Base-by-base conservation (phyloP, 2,113 vertebrate genomes). In the Riparia riparia region DNA sequence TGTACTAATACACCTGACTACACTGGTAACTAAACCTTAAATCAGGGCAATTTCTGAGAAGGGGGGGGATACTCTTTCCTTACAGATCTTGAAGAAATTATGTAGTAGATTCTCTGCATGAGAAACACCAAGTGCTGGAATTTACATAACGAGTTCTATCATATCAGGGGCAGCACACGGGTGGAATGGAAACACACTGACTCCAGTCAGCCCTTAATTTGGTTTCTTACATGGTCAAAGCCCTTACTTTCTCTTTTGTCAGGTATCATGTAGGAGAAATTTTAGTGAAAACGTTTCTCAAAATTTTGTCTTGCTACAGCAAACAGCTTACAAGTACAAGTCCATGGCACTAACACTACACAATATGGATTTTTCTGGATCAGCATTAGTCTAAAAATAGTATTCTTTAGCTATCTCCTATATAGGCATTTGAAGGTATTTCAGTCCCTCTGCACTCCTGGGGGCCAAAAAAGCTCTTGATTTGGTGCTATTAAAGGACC, bases 41-140 rank as follows among this genome's bases (percentile, higher is more conserved):
- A 68, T 31, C 20, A 53, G 7, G 57, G 22, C 15, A 32, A 21
- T 82, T 84, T 73, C 32, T 92, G 28, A 51, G 22, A 6, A 64
- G 4, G 3, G 8, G 12, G 12, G 12, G 14, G 7, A 50, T 17
- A 68, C 12, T 31, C 13, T 70, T 74, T 78, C 17, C 12, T 66
- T 71, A 49, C 5, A 84, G 74, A 51, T 47, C 69, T 84, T 69
- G 47, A 89, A 93, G 57, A 51, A 84, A 87, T 93, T 87, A 68
- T 0, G 0, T 20, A 14, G 10, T 68, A 31, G 3, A 11, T 82
- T 87, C 0, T 1, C 14, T 89, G 44, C 1, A 2, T 53, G 41
- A 94, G 50, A 89, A 92, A 60, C 18, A 74, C 8, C 20, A 77
- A 78, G 13, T 44, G 9, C 39, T 64, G 78, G 56, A 60, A 70